phyloP scores from a whole-genome alignment of 2,797 vertebrate genomes.

The Crenuchus spilurus region DNA sequence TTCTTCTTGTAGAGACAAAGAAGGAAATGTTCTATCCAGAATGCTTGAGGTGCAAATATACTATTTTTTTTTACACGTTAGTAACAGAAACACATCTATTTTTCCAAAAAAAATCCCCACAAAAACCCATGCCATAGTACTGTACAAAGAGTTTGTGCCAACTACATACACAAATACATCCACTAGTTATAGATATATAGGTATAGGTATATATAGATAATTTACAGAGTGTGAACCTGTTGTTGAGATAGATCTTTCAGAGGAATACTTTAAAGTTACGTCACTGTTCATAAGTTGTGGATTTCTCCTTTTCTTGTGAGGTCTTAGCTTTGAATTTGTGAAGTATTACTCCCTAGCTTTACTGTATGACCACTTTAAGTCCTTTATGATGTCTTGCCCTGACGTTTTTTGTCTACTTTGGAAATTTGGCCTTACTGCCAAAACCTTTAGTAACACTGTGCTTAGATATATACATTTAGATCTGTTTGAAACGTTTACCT shows the following conservation, averaged over 20 bases:
- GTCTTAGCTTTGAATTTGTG: constrained; percentile 71
- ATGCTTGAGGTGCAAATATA: constrained; percentile 38
- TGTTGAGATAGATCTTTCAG: constrained; percentile 14
- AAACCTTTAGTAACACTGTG: constrained; percentile 58
- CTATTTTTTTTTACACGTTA: constrained; percentile 52
- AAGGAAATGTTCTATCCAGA: constrained; percentile 42
- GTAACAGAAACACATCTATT: constrained; percentile 57
- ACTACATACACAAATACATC: constrained; percentile 44
- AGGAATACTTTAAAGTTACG: constrained; percentile 30
- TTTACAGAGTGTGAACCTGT: constrained; percentile 22
- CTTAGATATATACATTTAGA: constrained; percentile 45
- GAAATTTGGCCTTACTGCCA: constrained; percentile 44
- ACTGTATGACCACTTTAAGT: constrained; percentile 59
- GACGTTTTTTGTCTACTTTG: constrained; percentile 43
- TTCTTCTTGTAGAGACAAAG: constrained; percentile 7
- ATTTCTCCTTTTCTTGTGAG: constrained; percentile 71
- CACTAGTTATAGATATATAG: constrained; percentile 28
- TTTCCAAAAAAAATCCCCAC: constrained; percentile 56
- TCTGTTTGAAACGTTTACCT: constrained; percentile 35
- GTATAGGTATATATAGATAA: constrained; percentile 38
- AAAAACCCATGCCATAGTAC: constrained; percentile 23
- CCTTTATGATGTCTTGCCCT: constrained; percentile 36
- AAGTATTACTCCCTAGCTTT: constrained; percentile 65
- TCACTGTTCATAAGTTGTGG: constrained; percentile 44
- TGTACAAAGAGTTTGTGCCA: constrained; percentile 41